These are phyloP conservation scores for Drosophila atroscutellata DNA, from an alignment of 2,888 invertebrate species.

Conservation along the genomic window DNA sequence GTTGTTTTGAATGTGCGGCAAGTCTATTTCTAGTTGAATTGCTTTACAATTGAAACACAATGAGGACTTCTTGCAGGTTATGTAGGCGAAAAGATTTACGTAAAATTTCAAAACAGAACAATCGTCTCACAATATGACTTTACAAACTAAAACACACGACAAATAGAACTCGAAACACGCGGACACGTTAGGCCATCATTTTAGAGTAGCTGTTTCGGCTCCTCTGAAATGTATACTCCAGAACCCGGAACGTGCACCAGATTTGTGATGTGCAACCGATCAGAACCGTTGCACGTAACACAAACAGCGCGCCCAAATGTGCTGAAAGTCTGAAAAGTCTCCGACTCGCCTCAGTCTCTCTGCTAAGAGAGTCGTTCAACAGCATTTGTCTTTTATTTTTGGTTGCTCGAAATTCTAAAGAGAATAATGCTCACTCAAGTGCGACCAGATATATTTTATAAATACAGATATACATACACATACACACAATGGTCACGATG, in stretches of 20 bases:
- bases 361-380: slow-evolving; percentile 25
- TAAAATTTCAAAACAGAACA: slow-evolving; percentile 54
- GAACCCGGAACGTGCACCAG: slow-evolving; percentile 27
- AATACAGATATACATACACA: slow-evolving; percentile 28
- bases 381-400: slow-evolving; percentile 63
- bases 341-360: background rate
- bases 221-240: slow-evolving; percentile 21
- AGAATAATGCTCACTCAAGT: slow-evolving; percentile 59
- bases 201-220: slow-evolving; percentile 10
- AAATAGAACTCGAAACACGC: slow-evolving; percentile 32
- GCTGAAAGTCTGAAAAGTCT: slow-evolving; percentile 67
- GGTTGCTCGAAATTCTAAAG: slow-evolving; percentile 43
- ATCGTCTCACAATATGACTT: slow-evolving; percentile 32
- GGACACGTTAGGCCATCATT: slow-evolving; percentile 44
- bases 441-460: slow-evolving; percentile 53
- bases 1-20: slow-evolving; percentile 9
- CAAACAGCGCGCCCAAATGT: slow-evolving; percentile 61
- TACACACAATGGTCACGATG: background rate
- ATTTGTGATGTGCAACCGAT: slow-evolving; percentile 57
- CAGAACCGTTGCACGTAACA: slow-evolving; percentile 66
- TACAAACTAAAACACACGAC: slow-evolving; percentile 46
- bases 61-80: slow-evolving; percentile 60
- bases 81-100: slow-evolving; percentile 68
- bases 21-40: slow-evolving; percentile 44
- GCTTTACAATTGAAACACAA: slow-evolving; percentile 36